A percentile compares a stretch with the other conserved stretches of the same genome.
phyloP scores from a whole-genome alignment of 2,888 invertebrate genomes.

The Sialis lutaria region DNA sequence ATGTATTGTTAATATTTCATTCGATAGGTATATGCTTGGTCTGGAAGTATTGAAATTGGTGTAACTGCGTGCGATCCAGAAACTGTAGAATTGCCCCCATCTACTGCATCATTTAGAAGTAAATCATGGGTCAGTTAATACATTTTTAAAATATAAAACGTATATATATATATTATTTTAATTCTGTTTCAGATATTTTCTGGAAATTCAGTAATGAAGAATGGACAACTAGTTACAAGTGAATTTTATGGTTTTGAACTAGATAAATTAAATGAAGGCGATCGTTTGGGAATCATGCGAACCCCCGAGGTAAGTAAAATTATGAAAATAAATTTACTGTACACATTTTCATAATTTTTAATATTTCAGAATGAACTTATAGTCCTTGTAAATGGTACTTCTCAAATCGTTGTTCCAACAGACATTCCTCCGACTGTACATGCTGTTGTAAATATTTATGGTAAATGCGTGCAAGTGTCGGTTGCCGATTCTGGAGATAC shows the following conservation, averaged over 20 bases:
- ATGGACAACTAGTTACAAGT: constrained; percentile 55
- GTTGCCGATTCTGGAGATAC: constrained; percentile 25
- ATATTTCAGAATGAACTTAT: constrained; percentile 53
- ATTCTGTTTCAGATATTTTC: constrained; percentile 52
- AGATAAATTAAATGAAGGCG: constrained; percentile 66
- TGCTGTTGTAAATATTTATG: constrained; percentile 68
- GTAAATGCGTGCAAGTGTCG: constrained; percentile 66
- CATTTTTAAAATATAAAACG: background rate
- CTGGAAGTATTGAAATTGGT: constrained; percentile 59
- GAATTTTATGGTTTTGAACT: constrained; percentile 76
- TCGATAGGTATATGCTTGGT: constrained; percentile 54
- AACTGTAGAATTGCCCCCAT: constrained; percentile 48
- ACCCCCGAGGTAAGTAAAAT: constrained; percentile 43
- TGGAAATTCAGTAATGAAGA: constrained; percentile 67
- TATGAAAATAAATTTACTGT: background rate
- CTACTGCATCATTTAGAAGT: constrained; percentile 60
- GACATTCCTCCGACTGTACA: constrained; percentile 58
- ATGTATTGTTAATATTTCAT: background rate
- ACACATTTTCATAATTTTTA: background rate
- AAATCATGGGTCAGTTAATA: constrained; percentile 58
- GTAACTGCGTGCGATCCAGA: constrained; percentile 54
- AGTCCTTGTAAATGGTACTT: constrained; percentile 76
- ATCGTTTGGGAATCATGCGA: constrained; percentile 69
- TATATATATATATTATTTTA: constrained; percentile 4
- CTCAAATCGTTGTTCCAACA: constrained; percentile 72